Percentiles rank a stretch among this genome's conserved stretches.
phyloP scores from a whole-genome alignment of 2,113 vertebrate species.

The Xiphorhynchus elegans region DNA sequence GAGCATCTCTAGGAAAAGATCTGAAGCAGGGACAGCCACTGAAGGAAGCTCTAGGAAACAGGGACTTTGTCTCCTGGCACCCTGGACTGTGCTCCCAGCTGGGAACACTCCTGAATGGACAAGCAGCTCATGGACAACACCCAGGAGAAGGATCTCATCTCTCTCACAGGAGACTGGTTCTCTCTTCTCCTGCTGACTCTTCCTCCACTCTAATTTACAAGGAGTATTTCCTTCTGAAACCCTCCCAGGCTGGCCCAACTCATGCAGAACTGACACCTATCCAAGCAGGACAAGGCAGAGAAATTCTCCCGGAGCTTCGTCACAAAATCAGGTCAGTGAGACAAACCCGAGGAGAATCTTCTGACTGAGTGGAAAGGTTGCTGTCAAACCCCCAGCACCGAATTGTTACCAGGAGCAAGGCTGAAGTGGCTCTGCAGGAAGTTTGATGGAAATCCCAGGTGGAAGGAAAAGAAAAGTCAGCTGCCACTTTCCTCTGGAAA shows the following conservation, averaged over 20 bases:
- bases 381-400: background rate
- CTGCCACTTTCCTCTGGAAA: background rate
- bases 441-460: background rate
- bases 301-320: background rate
- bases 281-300: background rate
- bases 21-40: background rate
- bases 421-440: background rate
- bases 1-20: background rate
- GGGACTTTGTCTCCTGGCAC: background rate
- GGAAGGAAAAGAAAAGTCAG: background rate
- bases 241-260: background rate
- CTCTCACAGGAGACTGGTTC: background rate
- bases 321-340: background rate
- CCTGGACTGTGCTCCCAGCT: background rate
- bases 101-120: background rate
- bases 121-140: background rate
- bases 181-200: background rate
- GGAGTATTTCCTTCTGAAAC: background rate
- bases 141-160: background rate
- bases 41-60: background rate
- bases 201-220: background rate
- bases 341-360: background rate
- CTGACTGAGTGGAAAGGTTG: accelerated
- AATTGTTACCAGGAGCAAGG: background rate
- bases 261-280: slow-evolving; percentile 30